Evolutionary conservation across 2,797 vertebrate genomes (phyloP), one percentile per base, ranked within the genome.

Genomic region (Gymnothorax reevesii): DNA sequence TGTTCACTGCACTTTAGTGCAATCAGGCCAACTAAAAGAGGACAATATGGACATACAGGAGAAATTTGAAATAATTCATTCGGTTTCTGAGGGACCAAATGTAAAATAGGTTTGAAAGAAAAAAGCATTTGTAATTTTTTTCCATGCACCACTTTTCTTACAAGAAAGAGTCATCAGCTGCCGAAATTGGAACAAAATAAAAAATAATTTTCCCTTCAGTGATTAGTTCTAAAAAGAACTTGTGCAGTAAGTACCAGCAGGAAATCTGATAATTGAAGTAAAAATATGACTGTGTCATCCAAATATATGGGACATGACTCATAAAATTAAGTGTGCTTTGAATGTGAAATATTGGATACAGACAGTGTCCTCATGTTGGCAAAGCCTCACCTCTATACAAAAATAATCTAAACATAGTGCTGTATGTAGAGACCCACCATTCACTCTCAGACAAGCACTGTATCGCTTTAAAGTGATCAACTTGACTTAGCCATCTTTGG

Each of bases 401-500:
- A 84, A 66, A 33, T n/a, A 84, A 84, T 71, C 49, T 69, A 84
- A 84, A 84, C 64, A 84, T 52, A 52, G 62, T 84, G 54, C 25
- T 59, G 62, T 69, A 49, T 27, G 64, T 22, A 71, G 49, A 84
- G 17, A 69, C 55, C 42, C 33, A 57, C 69, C 55, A 75, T 57
- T n/a, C 54, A 69, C 59, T 66, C 75, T 42, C 2, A 17, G 55
- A 80, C 84, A 71, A 55, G 83, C 57, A 59, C 59, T 22, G 71
- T 60, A 77, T 84, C 71, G 71, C 86, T 79, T 87, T 42, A 77
- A 84, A 84, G 71, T 84, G 73, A 84, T 12, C 66, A 80, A 84
- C 57, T 42, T 71, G 25, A 82, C 52, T 57, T 84, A 27, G 84
- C 84, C 55, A 87, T 84, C n/a, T 83, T 82, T 55, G 57, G 86